These are phyloP conservation scores for Atta texana DNA, from an alignment of 1,140 invertebrate genomes.

Conservation along the genomic window DNA sequence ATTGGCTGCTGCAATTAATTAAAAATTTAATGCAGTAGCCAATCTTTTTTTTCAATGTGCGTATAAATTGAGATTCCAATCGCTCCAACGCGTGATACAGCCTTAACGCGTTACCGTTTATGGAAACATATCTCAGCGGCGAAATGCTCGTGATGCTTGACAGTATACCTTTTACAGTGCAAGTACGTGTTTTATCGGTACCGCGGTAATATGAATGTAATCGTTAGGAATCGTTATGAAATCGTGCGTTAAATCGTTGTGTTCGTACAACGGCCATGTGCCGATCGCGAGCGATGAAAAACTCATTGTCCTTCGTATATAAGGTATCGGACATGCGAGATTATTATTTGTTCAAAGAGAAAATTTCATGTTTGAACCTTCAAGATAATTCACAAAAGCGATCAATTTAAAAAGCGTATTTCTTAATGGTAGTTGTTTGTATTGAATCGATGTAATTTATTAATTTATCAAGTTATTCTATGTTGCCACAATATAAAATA, in stretches of 20 bases:
- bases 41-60: no score
- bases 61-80: not conserved
- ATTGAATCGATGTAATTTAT: not conserved
- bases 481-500: not conserved
- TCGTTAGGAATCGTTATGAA: conserved; percentile 43
- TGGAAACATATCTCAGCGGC: conserved; percentile 31
- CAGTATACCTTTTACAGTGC: conserved; percentile 33
- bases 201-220: conserved; percentile 29
- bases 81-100: not conserved
- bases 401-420: not conserved
- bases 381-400: not conserved
- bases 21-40: no score
- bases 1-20: no score
- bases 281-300: conserved; percentile 12
- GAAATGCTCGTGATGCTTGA: conserved; percentile 26
- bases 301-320: conserved; percentile 11
- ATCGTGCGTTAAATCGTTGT: conserved; percentile 48
- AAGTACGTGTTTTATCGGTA: conserved; percentile 29
- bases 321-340: not conserved
- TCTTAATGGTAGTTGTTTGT: not conserved
- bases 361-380: not conserved
- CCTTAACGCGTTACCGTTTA: not conserved
- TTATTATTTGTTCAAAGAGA: not conserved
- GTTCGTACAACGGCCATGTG: not conserved
- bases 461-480: not conserved